Conservation (phyloP, 2,113 vertebrate species). For the Bothrops jararaca region DNA sequence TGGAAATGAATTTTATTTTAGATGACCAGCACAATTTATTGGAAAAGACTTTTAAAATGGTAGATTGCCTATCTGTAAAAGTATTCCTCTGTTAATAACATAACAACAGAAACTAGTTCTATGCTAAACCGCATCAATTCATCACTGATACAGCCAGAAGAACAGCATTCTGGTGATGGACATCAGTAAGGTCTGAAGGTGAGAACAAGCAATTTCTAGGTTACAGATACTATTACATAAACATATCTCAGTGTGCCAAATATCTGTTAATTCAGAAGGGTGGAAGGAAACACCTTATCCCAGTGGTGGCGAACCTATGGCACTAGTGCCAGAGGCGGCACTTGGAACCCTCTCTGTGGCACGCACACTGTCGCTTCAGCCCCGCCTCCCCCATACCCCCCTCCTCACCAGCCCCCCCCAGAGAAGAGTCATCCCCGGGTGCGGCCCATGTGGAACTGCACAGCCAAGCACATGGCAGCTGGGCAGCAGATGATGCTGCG, state of each 20-base stretch:
- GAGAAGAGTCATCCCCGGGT: too few species aligned
- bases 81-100: neutral
- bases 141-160: constrained; percentile 1
- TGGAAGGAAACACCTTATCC: too few species aligned
- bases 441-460: too few species aligned
- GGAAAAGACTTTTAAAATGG: neutral
- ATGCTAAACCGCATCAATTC: neutral
- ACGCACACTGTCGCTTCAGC: too few species aligned
- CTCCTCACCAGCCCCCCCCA: too few species aligned
- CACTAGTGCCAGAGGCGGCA: too few species aligned
- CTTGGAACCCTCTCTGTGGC: too few species aligned
- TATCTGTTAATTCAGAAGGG: neutral
- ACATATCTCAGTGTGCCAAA: neutral
- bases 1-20: neutral
- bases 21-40: neutral
- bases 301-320: too few species aligned
- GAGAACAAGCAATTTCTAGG: neutral
- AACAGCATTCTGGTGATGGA: neutral
- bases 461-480: too few species aligned
- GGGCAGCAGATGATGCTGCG: too few species aligned
- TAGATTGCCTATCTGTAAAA: neutral
- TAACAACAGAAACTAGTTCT: neutral
- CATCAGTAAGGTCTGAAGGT: neutral
- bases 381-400: too few species aligned
- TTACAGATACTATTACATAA: neutral